Conservation (phyloP, 2,113 vertebrate genomes). For the Sphyrna mokarran region DNA sequence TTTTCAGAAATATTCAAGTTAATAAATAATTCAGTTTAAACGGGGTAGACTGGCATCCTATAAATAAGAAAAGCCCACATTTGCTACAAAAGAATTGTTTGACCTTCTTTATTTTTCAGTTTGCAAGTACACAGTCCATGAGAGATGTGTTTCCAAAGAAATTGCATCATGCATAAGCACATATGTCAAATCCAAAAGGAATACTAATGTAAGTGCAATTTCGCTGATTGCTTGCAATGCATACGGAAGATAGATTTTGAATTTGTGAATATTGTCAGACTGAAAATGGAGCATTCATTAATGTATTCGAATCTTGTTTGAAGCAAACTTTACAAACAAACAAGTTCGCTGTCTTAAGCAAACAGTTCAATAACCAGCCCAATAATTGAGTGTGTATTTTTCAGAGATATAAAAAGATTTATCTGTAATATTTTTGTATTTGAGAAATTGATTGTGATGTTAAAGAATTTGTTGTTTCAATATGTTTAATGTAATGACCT, state of each 20-base stretch:
- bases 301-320: background rate
- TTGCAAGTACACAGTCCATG: conserved; percentile 90
- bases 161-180: conserved; percentile 87
- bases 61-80: background rate
- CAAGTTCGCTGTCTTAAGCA: background rate
- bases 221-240: background rate
- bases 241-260: background rate
- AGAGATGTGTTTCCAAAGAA: conserved; percentile 86
- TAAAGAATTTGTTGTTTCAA: background rate
- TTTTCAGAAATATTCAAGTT: background rate
- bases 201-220: conserved; percentile 66
- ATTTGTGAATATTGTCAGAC: background rate
- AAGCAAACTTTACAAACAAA: background rate
- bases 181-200: conserved; percentile 76
- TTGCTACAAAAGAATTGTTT: background rate
- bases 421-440: background rate
- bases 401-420: background rate
- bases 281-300: background rate
- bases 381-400: background rate
- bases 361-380: background rate
- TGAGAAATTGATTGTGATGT: background rate
- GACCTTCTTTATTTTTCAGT: conserved; percentile 54
- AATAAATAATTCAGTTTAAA: background rate
- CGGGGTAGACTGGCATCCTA: background rate
- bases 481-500: background rate